phyloP scores from a whole-genome alignment of 2,113 vertebrate species.

The Poeciliopsis turrubarensis region DNA sequence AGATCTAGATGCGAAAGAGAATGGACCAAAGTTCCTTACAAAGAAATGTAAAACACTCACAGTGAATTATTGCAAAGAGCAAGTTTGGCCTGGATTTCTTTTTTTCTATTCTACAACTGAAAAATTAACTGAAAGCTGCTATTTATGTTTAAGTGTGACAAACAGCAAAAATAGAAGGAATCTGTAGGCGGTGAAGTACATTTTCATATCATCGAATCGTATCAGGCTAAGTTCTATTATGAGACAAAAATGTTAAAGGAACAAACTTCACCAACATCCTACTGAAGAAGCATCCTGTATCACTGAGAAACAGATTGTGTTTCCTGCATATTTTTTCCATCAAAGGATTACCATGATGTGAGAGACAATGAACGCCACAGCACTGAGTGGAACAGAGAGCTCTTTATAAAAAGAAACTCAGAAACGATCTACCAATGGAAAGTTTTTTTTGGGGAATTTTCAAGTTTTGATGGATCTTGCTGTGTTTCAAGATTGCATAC shows the following conservation, averaged over 20 bases:
- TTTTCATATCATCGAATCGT: neutral
- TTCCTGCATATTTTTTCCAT: constrained; percentile 6
- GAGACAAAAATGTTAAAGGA: constrained; percentile 1
- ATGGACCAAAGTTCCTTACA: neutral
- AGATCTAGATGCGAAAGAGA: neutral
- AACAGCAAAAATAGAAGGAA: neutral
- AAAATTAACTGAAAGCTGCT: neutral
- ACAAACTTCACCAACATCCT: neutral
- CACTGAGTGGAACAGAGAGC: neutral
- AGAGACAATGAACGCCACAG: constrained; percentile 4
- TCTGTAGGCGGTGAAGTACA: neutral
- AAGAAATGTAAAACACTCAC: neutral
- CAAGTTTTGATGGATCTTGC: neutral
- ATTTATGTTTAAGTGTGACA: neutral
- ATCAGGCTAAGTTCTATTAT: neutral
- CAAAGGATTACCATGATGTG: neutral
- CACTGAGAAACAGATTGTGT: constrained; percentile 2
- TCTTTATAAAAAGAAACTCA: neutral
- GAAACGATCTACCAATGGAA: neutral
- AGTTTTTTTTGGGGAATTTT: neutral
- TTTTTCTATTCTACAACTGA: neutral
- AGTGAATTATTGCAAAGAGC: neutral
- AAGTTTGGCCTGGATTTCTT: no score
- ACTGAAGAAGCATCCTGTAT: neutral
- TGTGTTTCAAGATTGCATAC: neutral